Evolutionary conservation across 2,888 invertebrate genomes (phyloP).

Genomic region (Antheraea assamensis): DNA sequence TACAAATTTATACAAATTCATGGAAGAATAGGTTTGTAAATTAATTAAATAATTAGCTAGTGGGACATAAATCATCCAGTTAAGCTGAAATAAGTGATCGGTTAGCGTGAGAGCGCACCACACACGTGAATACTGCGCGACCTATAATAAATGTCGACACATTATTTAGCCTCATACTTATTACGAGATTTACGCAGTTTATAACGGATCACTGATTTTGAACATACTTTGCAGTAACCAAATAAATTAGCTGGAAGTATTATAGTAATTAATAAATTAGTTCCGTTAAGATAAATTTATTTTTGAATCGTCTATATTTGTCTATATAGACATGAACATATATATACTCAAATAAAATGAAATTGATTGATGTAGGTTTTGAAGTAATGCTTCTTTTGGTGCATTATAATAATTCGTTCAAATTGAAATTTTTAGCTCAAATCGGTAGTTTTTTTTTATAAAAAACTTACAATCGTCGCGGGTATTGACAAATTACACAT

Average conservation of each 20-base stretch:
- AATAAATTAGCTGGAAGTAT: conserved; percentile 3
- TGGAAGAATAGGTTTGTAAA: conserved; percentile 10
- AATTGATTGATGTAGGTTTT: too few species aligned
- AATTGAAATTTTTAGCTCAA: too few species aligned
- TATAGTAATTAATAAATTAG: not conserved
- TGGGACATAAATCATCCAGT: conserved; percentile 20
- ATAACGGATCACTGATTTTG: conserved; percentile 12
- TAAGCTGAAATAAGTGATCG: conserved; percentile 37
- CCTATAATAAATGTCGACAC: conserved; percentile 41
- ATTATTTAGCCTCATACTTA: conserved; percentile 45
- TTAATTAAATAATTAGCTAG: conserved; percentile 21
- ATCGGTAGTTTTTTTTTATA: too few species aligned
- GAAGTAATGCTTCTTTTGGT: too few species aligned
- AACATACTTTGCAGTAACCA: conserved; percentile 4
- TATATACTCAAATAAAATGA: too few species aligned
- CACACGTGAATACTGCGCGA: conserved; percentile 32
- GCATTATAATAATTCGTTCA: too few species aligned
- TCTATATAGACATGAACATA: too few species aligned
- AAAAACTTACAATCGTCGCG: too few species aligned
- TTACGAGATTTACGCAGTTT: conserved; percentile 12
- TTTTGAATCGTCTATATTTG: not conserved
- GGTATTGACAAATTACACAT: too few species aligned
- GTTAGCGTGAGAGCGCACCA: conserved; percentile 30
- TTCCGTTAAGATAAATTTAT: not conserved
- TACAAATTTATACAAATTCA: not conserved